Evolutionary conservation across 92 coral and sea anemone species (phyloP).

Genomic region (Diadumene lineata): DNA sequence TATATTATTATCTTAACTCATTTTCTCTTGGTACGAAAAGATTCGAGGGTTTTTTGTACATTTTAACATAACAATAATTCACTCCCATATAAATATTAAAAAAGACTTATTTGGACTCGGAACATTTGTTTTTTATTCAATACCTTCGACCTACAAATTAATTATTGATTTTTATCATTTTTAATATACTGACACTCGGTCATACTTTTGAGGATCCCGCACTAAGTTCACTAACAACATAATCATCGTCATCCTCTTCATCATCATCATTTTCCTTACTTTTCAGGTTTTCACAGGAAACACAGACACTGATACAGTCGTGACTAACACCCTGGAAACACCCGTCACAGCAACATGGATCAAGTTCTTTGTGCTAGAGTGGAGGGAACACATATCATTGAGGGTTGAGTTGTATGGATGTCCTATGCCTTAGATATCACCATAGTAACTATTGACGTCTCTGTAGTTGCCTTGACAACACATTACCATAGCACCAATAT

Average conservation of each 20-base stretch:
- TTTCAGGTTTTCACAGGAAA: neutral
- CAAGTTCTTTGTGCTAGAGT: slow-evolving; percentile 4
- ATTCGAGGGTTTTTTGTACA: no score
- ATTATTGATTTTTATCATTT: no score
- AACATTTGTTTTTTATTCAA: no score
- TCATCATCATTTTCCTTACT: no score
- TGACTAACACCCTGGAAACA: neutral
- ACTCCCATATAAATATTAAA: no score
- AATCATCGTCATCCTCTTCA: neutral
- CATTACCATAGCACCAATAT: neutral
- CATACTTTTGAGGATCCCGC: neutral
- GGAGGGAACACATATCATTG: slow-evolving; percentile 1
- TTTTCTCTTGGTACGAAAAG: no score
- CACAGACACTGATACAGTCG: slow-evolving; percentile 2
- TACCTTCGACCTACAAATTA: no score
- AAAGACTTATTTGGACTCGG: no score
- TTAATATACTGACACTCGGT: no score
- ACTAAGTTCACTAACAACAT: neutral
- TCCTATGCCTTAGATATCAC: neutral
- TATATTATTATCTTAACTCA: no score
- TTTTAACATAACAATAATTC: no score
- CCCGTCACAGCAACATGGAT: slow-evolving; percentile 10
- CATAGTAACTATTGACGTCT: neutral
- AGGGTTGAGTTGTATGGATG: slow-evolving; percentile 30
- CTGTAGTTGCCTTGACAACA: no score